Conservation (phyloP, 1,140 invertebrate genomes). For the Trichonephila inaurata region DNA sequence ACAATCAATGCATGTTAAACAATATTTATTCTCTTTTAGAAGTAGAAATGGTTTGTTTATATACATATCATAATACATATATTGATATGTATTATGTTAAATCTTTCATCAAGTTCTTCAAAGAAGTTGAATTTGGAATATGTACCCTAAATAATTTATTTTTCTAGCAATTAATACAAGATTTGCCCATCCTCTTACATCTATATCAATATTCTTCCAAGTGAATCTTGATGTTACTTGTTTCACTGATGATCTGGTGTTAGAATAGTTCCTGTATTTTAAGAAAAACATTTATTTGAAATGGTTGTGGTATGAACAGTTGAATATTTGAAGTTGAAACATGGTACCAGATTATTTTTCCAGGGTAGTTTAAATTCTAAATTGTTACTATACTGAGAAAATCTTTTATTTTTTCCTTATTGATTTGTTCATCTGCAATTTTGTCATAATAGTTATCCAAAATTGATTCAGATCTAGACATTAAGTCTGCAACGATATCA, state of each 20-base stretch:
- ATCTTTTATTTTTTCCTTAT: not conserved
- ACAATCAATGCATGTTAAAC: too few relatives aligned
- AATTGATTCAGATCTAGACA: slow-evolving; percentile 8
- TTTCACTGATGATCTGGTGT: not conserved
- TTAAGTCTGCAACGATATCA: not conserved
- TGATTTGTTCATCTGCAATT: slow-evolving; percentile 12
- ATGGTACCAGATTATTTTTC: not conserved
- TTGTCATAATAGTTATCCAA: not conserved
- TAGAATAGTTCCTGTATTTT: not conserved
- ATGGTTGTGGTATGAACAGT: not conserved
- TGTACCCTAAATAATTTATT: not conserved
- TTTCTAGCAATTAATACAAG: not conserved
- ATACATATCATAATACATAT: too few relatives aligned
- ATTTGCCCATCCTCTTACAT: not conserved
- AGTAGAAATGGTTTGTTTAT: too few relatives aligned
- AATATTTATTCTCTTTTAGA: too few relatives aligned
- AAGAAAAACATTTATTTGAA: not conserved
- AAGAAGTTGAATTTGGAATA: too few relatives aligned
- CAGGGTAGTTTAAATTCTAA: not conserved
- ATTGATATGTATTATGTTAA: too few relatives aligned
- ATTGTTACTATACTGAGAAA: not conserved
- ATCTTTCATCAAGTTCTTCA: too few relatives aligned
- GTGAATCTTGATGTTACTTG: not conserved
- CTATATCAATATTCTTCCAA: not conserved
- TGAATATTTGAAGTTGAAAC: not conserved